phyloP scores from a whole-genome alignment of 2,888 invertebrate genomes.

The Pandemis cinnamomeana region DNA sequence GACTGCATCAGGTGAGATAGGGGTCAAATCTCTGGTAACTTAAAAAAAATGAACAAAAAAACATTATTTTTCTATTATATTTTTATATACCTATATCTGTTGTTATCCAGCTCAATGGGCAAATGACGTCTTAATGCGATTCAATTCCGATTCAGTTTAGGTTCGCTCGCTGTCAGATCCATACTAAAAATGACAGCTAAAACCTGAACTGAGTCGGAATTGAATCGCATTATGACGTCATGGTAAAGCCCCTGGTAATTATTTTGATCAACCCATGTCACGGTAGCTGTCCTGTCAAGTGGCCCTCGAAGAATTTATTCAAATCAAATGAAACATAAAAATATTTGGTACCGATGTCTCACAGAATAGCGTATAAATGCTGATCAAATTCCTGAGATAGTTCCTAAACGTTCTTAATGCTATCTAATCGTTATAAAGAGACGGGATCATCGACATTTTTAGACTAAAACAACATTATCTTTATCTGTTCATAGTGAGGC shows the following conservation, averaged over 20 bases:
- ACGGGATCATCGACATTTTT: constrained; percentile 5
- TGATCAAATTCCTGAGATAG: constrained; percentile 40
- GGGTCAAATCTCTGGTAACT: too few relatives aligned
- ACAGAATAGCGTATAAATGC: constrained; percentile 33
- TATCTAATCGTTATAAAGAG: constrained; percentile 19
- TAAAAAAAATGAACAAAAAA: too few relatives aligned
- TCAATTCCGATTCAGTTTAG: too few relatives aligned
- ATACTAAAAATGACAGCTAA: too few relatives aligned
- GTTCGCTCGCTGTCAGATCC: too few relatives aligned
- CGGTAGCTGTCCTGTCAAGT: constrained; percentile 2
- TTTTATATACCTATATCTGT: too few relatives aligned
- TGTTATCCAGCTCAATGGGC: too few relatives aligned
- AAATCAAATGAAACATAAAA: constrained; percentile 34
- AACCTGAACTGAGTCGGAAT: too few relatives aligned
- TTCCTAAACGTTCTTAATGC: constrained; percentile 15
- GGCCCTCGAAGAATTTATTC: constrained; percentile 31
- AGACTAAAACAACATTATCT: constrained; percentile 5
- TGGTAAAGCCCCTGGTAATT: not conserved
- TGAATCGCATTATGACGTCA: too few relatives aligned
- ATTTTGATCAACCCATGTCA: not conserved
- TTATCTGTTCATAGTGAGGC: not conserved
- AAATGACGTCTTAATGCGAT: too few relatives aligned
- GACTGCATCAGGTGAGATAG: too few relatives aligned
- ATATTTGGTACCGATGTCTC: constrained; percentile 28
- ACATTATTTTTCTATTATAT: too few relatives aligned